phyloP scores from a whole-genome alignment of 1,140 invertebrate species.

The Drosophila lini region DNA sequence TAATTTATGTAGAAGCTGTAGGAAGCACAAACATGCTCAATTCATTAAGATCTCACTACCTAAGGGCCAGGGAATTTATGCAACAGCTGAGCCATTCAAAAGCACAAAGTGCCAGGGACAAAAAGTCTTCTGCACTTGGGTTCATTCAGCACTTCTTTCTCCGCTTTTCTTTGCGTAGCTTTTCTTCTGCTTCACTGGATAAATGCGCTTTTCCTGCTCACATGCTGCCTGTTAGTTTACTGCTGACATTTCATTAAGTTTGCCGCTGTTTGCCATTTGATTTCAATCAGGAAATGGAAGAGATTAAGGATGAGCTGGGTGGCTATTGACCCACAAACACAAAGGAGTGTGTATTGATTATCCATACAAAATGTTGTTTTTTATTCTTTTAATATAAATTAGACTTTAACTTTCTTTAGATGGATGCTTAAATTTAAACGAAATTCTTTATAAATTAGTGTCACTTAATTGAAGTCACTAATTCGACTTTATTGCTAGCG shows the following conservation, averaged over 20 bases:
- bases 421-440: too few relatives aligned
- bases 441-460: background rate
- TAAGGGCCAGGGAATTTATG: conserved; percentile 28
- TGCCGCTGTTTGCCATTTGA: conserved; percentile 39
- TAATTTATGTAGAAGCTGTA: conserved; percentile 19
- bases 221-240: conserved; percentile 19
- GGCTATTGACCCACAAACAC: conserved; percentile 19
- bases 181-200: conserved; percentile 46
- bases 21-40: conserved; percentile 15
- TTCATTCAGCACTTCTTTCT: conserved; percentile 21
- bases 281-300: conserved; percentile 48
- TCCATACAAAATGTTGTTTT: too few relatives aligned
- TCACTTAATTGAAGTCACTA: conserved; percentile 5
- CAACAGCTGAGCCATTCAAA: conserved; percentile 34
- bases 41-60: conserved; percentile 22
- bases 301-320: conserved; percentile 25
- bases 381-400: too few relatives aligned
- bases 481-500: conserved; percentile 21
- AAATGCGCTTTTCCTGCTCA: conserved; percentile 49
- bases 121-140: conserved; percentile 18
- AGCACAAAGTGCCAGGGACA: conserved; percentile 5
- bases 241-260: conserved; percentile 45
- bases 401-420: too few relatives aligned
- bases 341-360: too few relatives aligned
- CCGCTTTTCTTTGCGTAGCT: conserved; percentile 19